Evolutionary conservation across 2,888 invertebrate genomes (phyloP).

Genomic region (Erebia epiphron): DNA sequence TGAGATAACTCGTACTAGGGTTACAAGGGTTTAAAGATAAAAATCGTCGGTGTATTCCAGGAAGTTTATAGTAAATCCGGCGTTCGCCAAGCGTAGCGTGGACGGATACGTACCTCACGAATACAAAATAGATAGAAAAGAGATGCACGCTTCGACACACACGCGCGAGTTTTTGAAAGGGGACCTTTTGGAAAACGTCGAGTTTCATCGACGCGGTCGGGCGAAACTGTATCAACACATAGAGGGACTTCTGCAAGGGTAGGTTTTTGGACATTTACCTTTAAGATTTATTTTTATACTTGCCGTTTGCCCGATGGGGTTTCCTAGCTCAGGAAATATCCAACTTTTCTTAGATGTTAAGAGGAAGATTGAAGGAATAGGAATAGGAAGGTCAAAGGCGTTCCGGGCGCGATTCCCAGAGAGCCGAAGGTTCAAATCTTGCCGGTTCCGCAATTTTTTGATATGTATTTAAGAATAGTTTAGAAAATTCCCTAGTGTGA

Average conservation of each 20-base stretch:
- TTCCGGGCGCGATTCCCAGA: no score
- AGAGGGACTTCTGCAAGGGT: constrained; percentile 85
- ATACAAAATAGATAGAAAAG: constrained; percentile 70
- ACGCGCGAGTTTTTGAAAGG: constrained; percentile 67
- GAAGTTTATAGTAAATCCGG: constrained; percentile 75
- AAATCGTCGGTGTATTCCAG: constrained; percentile 53
- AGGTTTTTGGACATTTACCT: constrained; percentile 46
- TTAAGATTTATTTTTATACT: no score
- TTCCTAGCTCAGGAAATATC: no score
- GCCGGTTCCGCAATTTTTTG: no score
- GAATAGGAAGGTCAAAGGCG: no score
- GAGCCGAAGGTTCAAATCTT: no score
- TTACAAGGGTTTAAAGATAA: constrained; percentile 31
- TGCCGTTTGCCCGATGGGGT: no score
- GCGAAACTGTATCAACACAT: constrained; percentile 85
- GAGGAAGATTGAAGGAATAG: no score
- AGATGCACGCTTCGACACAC: constrained; percentile 71
- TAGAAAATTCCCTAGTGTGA: no score
- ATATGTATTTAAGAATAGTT: no score
- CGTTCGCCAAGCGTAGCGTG: constrained; percentile 77
- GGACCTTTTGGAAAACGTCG: constrained; percentile 60
- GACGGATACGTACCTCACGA: constrained; percentile 50
- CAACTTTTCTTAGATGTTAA: no score
- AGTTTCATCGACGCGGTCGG: constrained; percentile 85
- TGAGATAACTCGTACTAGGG: no score